These are phyloP conservation scores for Amaurobius ferox DNA, from an alignment of 2,888 invertebrate genomes.

Conservation along the genomic window DNA sequence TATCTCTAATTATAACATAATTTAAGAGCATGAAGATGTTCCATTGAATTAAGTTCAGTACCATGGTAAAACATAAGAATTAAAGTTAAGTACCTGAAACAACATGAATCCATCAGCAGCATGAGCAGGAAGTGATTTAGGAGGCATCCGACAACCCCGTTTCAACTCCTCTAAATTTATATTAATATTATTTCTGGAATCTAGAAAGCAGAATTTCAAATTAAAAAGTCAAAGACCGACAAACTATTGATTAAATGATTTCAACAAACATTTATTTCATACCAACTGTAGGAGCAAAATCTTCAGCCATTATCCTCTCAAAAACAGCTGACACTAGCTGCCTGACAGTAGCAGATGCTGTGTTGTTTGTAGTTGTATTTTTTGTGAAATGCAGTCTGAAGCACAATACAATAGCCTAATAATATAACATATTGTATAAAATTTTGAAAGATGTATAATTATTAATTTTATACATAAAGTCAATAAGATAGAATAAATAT, in stretches of 20 bases:
- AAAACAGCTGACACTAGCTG: conserved; percentile 95
- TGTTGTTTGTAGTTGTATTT: conserved; percentile 96
- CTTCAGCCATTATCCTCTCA: conserved; percentile 83
- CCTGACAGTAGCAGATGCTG: conserved; percentile 97
- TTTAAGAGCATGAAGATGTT: no score
- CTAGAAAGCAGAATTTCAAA: neutral
- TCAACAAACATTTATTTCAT: no score
- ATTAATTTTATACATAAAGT: neutral
- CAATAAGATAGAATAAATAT: no score
- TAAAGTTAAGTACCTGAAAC: conserved; percentile 95
- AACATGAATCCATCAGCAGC: conserved; percentile 96
- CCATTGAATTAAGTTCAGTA: no score
- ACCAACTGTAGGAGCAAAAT: no score
- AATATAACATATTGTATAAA: no score
- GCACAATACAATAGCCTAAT: conserved; percentile 95
- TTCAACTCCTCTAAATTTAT: conserved; percentile 88
- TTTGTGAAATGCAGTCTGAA: conserved; percentile 97
- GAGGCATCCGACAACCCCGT: conserved; percentile 85
- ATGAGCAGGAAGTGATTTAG: conserved; percentile 89
- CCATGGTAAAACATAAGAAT: no score
- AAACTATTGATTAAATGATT: neutral
- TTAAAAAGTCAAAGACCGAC: neutral
- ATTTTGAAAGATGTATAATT: no score
- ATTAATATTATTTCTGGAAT: conserved; percentile 12
- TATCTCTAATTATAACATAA: no score